Evolutionary conservation across 2,888 invertebrate genomes (phyloP).

Genomic region (Cephus rjabovi): DNA sequence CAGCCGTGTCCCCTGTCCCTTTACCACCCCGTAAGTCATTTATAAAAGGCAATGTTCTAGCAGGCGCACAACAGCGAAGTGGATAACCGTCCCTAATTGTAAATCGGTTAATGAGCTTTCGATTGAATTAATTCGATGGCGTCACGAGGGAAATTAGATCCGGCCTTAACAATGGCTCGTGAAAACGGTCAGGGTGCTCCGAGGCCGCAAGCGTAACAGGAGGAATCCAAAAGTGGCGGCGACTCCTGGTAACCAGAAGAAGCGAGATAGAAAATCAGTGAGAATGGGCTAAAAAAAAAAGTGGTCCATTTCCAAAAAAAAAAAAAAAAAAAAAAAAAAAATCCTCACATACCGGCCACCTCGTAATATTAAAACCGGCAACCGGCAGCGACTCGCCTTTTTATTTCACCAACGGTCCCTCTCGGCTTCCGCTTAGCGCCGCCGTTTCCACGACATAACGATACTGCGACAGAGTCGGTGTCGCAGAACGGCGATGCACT

Average conservation of each 20-base stretch:
- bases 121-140: constrained; percentile 25
- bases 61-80: background rate
- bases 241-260: background rate
- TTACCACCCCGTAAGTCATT: background rate
- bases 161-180: background rate
- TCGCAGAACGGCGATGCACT: constrained; percentile 51
- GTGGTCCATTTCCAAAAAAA: background rate
- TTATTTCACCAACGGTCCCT: background rate
- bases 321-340: too few relatives aligned
- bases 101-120: constrained; percentile 29
- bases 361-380: too few relatives aligned
- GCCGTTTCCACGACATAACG: constrained; percentile 40
- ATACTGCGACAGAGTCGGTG: constrained; percentile 47
- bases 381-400: background rate
- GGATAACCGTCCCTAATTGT: constrained; percentile 20
- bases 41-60: background rate
- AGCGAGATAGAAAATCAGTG: background rate
- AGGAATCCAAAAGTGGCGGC: background rate
- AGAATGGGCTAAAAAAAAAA: background rate
- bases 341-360: too few relatives aligned
- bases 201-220: background rate
- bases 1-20: too few relatives aligned
- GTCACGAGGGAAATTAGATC: constrained; percentile 9
- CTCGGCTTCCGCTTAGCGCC: background rate
- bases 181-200: background rate